Percentiles rank a stretch among this genome's conserved stretches.
Conservation (phyloP, 2,113 vertebrate species). For the Laticauda laticaudata region DNA sequence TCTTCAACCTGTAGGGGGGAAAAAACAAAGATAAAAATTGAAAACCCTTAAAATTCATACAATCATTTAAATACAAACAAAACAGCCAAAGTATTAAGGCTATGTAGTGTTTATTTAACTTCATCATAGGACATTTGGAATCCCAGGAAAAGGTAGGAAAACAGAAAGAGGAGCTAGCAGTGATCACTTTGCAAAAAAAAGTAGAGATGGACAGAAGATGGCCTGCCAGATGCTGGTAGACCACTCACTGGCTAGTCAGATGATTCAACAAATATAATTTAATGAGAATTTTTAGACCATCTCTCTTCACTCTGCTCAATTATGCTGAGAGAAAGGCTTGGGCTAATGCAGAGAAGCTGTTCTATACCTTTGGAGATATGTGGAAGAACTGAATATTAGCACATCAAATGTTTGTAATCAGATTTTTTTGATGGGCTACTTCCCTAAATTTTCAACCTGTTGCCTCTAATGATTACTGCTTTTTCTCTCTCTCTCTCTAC, state of each 20-base stretch:
- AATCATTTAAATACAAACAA: not conserved
- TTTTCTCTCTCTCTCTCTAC: not conserved
- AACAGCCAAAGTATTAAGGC: not conserved
- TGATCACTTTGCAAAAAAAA: not conserved
- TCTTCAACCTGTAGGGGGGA: constrained; percentile 78
- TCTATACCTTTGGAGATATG: not conserved
- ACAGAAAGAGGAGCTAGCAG: not conserved
- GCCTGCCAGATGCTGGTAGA: not conserved
- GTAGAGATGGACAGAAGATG: not conserved
- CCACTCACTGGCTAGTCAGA: not conserved
- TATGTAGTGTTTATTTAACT: not conserved
- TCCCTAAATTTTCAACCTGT: not conserved
- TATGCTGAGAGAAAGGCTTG: not conserved
- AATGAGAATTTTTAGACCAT: not conserved
- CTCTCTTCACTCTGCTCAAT: not conserved
- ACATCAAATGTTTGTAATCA: not conserved
- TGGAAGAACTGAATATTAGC: not conserved
- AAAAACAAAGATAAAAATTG: constrained; percentile 23
- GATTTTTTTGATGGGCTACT: not conserved
- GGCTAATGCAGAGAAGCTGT: not conserved
- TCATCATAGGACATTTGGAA: not conserved
- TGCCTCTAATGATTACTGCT: not conserved
- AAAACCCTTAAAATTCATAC: not conserved
- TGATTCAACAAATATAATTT: not conserved
- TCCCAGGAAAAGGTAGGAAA: not conserved